Base-by-base conservation (phyloP, 2,888 invertebrate species). In the Abscondita cerata region DNA sequence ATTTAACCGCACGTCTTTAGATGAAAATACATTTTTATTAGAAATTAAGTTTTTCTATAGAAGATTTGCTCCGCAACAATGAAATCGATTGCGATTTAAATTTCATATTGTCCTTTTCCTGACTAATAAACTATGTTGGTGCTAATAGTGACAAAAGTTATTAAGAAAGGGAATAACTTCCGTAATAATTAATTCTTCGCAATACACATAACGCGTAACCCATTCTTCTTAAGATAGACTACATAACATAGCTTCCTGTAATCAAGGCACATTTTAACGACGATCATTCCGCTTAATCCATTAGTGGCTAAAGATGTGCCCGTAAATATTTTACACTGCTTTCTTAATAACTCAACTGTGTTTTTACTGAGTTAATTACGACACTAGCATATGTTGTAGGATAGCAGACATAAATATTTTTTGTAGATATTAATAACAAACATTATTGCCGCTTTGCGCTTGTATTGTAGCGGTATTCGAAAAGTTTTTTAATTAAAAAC, bases 221-320 rank as follows among this genome's bases (percentile, higher is more conserved):
- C n/a, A 16, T 33, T 40, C 34, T 48, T 48, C 33, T 36, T 25
- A n/a, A 57, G n/a, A 52, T 61, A 53, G 50, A 36, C 47, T 41
- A 41, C 51, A 54, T 41, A 18, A 62, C 60, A 62, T 57, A 59
- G 59, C 68, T 68, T 70, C 70, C 67, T 69, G 66, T 55, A 70
- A 70, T 70, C 67, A 68, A 67, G 38, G 52, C 41, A 59, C 54
- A 66, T 59, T 66, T 68, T 70, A 70, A 68, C 63, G 67, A 56
- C 59, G 40, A 65, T 60, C 60, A 63, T 64, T 62, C 62, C 56
- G 54, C 56, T 58, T 62, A 66, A 69, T 68, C 63, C 69, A 66
- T 66, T 66, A 68, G 65, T 41, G 55, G 41, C 61, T 54, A 13
- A 20, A 58, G 54, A 60, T 56, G 57, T 55, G 59, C 56, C 62